Evolutionary conservation across 2,113 vertebrate genomes (phyloP).

Genomic region (Ochotona curzoniae): DNA sequence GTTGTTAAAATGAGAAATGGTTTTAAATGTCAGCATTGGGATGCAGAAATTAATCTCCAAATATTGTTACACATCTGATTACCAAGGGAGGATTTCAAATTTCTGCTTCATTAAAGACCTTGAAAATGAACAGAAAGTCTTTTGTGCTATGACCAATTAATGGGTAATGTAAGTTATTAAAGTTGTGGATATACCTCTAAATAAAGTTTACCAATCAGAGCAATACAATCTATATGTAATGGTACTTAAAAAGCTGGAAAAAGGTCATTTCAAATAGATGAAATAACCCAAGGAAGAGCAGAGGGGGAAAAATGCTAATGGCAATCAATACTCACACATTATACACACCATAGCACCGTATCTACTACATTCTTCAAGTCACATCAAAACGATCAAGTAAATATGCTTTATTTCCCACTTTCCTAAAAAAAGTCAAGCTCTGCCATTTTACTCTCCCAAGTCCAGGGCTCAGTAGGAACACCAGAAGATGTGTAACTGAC

Average conservation of each 20-base stretch:
- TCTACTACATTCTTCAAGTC: neutral
- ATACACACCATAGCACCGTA: neutral
- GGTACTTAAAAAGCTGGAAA: neutral
- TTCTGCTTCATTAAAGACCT: conserved; percentile 40
- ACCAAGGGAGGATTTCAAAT: neutral
- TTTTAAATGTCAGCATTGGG: conserved; percentile 29
- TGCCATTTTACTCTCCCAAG: neutral
- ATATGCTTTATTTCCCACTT: neutral
- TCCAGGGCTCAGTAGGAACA: neutral
- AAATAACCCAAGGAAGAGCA: neutral
- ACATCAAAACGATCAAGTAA: neutral
- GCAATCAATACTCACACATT: neutral
- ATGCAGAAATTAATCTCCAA: neutral
- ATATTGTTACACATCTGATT: neutral
- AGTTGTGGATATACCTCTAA: conserved; percentile 28
- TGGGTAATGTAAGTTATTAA: neutral
- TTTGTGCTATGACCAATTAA: neutral
- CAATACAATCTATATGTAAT: neutral
- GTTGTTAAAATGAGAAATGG: conserved; percentile 17
- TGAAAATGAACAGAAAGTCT: conserved; percentile 19
- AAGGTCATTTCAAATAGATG: neutral
- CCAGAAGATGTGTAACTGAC: neutral
- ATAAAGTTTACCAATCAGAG: neutral
- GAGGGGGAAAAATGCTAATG: neutral
- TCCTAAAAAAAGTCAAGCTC: neutral